Evolutionary conservation across 2,888 invertebrate species (phyloP).

Genomic region (Polydrusus pterygomalis): DNA sequence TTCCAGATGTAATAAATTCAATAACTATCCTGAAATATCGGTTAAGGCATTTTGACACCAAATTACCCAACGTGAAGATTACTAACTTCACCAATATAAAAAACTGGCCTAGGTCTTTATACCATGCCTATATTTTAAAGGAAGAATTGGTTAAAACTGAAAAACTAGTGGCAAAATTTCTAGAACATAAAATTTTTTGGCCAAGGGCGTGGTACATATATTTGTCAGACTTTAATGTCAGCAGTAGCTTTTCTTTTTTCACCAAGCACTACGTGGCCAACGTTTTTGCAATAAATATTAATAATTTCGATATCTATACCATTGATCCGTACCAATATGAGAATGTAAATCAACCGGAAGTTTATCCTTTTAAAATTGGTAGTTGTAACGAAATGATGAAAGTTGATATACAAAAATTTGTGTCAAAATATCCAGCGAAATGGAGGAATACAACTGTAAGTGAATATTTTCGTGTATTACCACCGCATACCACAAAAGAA

Average conservation of each 20-base stretch:
- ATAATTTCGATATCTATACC: slow-evolving; percentile 1
- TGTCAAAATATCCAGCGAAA: slow-evolving; percentile 16
- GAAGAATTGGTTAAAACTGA: neutral
- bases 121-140: slow-evolving; percentile 4
- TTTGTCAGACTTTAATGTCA: neutral
- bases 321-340: slow-evolving; percentile 28
- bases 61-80: neutral
- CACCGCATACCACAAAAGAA: neutral
- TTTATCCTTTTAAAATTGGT: slow-evolving; percentile 19
- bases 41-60: neutral
- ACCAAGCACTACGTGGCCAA: neutral
- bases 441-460: slow-evolving; percentile 34
- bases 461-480: slow-evolving; percentile 8
- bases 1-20: neutral
- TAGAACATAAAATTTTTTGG: neutral
- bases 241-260: slow-evolving; percentile 17
- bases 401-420: neutral
- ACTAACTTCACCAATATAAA: neutral
- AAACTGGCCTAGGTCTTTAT: neutral
- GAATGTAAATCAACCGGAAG: slow-evolving; percentile 18
- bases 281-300: neutral
- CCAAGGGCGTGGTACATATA: slow-evolving; percentile 6
- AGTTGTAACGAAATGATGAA: neutral
- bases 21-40: neutral
- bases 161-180: neutral